Conservation (phyloP, 2,888 invertebrate genomes). For the Octodonta nipae region DNA sequence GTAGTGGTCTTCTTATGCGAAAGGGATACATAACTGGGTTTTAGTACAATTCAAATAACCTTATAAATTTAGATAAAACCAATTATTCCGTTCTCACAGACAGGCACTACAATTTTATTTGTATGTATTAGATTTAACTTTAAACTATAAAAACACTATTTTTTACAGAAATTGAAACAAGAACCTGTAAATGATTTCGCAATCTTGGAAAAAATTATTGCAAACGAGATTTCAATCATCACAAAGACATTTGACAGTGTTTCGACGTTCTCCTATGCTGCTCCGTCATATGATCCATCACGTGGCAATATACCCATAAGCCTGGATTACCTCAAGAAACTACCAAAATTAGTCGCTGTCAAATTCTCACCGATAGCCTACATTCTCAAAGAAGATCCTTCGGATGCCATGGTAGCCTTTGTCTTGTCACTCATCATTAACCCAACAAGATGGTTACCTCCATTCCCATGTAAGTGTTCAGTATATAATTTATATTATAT, state of each 20-base stretch:
- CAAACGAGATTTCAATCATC: slow-evolving; percentile 31
- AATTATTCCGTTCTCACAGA: no score
- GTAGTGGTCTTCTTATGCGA: no score
- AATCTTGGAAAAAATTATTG: slow-evolving; percentile 47
- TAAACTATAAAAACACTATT: no score
- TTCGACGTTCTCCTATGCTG: slow-evolving; percentile 6
- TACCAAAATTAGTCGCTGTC: slow-evolving; percentile 45
- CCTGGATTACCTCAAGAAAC: slow-evolving; percentile 28
- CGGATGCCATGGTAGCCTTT: slow-evolving; percentile 36
- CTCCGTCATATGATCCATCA: slow-evolving; percentile 7
- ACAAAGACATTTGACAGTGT: slow-evolving; percentile 27
- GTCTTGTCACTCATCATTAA: slow-evolving; percentile 40
- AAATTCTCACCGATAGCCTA: slow-evolving; percentile 48
- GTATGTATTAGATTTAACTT: no score
- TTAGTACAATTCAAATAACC: no score
- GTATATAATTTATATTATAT: no score
- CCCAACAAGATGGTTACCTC: slow-evolving; percentile 46
- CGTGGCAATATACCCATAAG: slow-evolving; percentile 7
- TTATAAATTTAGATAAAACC: no score
- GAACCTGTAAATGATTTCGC: slow-evolving; percentile 49
- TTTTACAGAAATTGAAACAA: slow-evolving; percentile 3
- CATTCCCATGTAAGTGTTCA: slow-evolving; percentile 46
- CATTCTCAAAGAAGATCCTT: slow-evolving; percentile 42
- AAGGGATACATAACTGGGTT: no score
- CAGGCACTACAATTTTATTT: no score